These are phyloP conservation scores for Drosophila anomelani DNA, from an alignment of 2,888 invertebrate genomes.

Conservation along the genomic window DNA sequence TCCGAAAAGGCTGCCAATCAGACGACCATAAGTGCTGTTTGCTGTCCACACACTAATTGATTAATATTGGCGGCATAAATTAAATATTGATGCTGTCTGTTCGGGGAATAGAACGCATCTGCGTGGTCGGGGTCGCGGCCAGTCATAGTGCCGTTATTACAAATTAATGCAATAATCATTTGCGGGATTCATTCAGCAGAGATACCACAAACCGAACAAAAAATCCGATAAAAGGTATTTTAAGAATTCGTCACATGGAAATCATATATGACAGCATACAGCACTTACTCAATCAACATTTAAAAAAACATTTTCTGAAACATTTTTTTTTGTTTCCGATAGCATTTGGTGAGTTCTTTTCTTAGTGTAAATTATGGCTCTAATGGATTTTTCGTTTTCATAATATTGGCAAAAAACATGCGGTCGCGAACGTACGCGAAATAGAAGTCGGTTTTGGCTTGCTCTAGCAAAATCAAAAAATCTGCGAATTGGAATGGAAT, in stretches of 20 bases:
- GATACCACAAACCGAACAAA: background rate
- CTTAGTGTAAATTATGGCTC: too few relatives aligned
- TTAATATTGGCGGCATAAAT: slow-evolving; percentile 66
- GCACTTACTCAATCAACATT: background rate
- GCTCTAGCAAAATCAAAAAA: too few relatives aligned
- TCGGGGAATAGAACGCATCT: slow-evolving; percentile 16
- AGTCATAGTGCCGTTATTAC: slow-evolving; percentile 13
- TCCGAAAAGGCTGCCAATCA: slow-evolving; percentile 60
- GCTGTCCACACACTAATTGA: slow-evolving; percentile 69
- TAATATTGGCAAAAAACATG: too few relatives aligned
- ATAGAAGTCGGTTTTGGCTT: too few relatives aligned
- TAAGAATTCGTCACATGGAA: background rate
- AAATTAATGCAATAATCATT: slow-evolving; percentile 44
- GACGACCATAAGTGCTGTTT: slow-evolving; percentile 67
- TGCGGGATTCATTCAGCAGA: background rate
- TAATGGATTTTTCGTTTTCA: too few relatives aligned
- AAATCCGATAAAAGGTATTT: background rate
- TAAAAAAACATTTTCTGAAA: too few relatives aligned
- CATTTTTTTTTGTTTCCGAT: too few relatives aligned
- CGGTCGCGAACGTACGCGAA: too few relatives aligned
- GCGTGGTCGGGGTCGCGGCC: background rate
- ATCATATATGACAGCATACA: background rate
- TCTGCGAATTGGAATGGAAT: too few relatives aligned
- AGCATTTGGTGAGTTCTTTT: too few relatives aligned
- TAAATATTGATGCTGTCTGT: slow-evolving; percentile 44